Conservation (phyloP, 2,888 invertebrate genomes). For the Apocheima hispidaria region DNA sequence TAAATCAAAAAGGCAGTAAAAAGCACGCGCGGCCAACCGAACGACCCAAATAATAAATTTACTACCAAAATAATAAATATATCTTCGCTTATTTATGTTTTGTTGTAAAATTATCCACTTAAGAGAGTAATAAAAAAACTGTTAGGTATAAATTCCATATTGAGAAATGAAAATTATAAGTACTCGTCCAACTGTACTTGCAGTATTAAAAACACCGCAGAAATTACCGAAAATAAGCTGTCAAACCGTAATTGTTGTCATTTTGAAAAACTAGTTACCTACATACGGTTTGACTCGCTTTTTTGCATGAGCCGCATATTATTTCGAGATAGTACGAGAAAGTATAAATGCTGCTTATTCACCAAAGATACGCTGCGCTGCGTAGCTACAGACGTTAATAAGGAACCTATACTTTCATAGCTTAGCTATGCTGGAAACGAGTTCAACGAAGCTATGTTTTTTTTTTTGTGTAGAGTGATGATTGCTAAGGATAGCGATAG, state of each 20-base stretch:
- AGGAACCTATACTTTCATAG: too few species aligned
- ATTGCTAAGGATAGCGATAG: too few species aligned
- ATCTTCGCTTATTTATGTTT: conserved; percentile 38
- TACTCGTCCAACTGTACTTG: conserved; percentile 9
- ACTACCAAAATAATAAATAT: conserved; percentile 39
- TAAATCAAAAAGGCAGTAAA: conserved; percentile 40
- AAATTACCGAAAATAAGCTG: neutral
- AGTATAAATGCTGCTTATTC: too few species aligned
- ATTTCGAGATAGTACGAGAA: too few species aligned
- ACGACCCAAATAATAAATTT: conserved; percentile 40
- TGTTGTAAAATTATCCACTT: conserved; percentile 34
- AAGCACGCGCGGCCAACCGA: conserved; percentile 32
- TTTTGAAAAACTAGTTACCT: too few species aligned
- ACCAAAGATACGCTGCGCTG: too few species aligned
- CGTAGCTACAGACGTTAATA: too few species aligned
- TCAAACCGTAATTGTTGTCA: neutral
- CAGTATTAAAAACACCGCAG: neutral
- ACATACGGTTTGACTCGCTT: too few species aligned
- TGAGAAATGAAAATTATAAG: conserved; percentile 18
- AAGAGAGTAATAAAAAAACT: conserved; percentile 37
- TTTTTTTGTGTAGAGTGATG: too few species aligned
- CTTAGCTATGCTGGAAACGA: too few species aligned
- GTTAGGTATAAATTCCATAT: conserved; percentile 20
- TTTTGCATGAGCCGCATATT: too few species aligned
- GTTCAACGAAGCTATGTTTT: too few species aligned